Conservation (phyloP, 2,113 vertebrate species). For the Lampris incognitus region DNA sequence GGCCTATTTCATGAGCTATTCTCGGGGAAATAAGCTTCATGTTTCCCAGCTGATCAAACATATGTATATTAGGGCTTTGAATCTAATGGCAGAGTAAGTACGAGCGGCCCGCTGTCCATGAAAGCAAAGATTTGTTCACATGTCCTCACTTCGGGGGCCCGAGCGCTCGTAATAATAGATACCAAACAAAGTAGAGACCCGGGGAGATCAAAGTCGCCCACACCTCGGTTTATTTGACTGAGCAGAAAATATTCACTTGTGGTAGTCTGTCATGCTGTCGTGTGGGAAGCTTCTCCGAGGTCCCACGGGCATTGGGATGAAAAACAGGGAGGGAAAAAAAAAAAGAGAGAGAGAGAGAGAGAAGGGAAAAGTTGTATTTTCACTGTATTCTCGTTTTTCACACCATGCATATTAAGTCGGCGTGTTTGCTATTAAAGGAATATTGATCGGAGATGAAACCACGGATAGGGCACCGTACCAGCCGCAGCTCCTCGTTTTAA, state of each 20-base stretch:
- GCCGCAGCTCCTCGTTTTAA: not conserved
- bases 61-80: constrained; percentile 15
- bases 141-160: not conserved
- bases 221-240: not conserved
- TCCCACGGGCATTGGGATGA: constrained; percentile 13
- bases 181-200: constrained; percentile 15
- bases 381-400: not conserved
- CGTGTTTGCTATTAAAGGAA: not conserved
- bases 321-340: not conserved
- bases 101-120: not conserved
- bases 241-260: constrained; percentile 10
- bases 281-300: not conserved
- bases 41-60: constrained; percentile 21
- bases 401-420: not conserved
- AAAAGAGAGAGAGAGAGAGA: not conserved
- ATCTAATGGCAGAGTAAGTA: not conserved
- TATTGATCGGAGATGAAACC: constrained; percentile 1
- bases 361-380: not conserved
- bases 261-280: constrained; percentile 15
- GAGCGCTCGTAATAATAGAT: constrained; percentile 16
- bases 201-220: constrained; percentile 7
- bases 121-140: not conserved
- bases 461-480: not conserved
- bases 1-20: constrained; percentile 5
- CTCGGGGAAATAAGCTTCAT: not conserved